These are phyloP conservation scores for Dufourea novaeangliae DNA, from an alignment of 1,140 invertebrate genomes.

Conservation along the genomic window DNA sequence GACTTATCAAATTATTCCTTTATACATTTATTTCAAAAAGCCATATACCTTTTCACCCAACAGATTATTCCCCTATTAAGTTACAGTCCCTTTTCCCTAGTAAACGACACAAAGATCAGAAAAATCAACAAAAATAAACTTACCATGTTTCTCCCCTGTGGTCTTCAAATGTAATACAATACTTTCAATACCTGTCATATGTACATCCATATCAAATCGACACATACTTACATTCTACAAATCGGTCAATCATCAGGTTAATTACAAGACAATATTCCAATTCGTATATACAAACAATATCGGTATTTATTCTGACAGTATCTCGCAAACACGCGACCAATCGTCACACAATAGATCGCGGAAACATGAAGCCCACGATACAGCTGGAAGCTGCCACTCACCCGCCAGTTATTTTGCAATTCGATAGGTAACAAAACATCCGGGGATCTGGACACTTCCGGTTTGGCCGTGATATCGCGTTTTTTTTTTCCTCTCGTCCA, in stretches of 20 bases:
- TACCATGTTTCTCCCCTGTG: too few species aligned
- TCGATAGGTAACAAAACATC: constrained; percentile 46
- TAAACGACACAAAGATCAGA: too few species aligned
- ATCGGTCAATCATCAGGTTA: not conserved
- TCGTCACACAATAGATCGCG: not conserved
- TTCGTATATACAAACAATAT: not conserved
- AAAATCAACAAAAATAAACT: too few species aligned
- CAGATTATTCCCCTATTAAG: too few species aligned
- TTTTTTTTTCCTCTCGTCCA: constrained; percentile 44
- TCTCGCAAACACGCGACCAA: not conserved
- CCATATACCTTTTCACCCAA: too few species aligned
- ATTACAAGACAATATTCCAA: not conserved
- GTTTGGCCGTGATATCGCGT: constrained; percentile 7
- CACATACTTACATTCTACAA: too few species aligned
- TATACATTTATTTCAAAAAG: too few species aligned
- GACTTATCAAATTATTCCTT: too few species aligned
- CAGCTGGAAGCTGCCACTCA: not conserved
- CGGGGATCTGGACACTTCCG: constrained; percentile 36
- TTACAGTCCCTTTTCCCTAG: too few species aligned
- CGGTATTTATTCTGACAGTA: not conserved
- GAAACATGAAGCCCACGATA: not conserved
- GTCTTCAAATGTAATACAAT: too few species aligned
- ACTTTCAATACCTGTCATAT: too few species aligned
- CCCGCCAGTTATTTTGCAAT: constrained; percentile 33
- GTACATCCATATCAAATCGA: too few species aligned